A percentile compares a stretch with the other conserved stretches of the same genome.
Conservation (phyloP, 1,140 invertebrate species). For the Globodera ellingtonae region DNA sequence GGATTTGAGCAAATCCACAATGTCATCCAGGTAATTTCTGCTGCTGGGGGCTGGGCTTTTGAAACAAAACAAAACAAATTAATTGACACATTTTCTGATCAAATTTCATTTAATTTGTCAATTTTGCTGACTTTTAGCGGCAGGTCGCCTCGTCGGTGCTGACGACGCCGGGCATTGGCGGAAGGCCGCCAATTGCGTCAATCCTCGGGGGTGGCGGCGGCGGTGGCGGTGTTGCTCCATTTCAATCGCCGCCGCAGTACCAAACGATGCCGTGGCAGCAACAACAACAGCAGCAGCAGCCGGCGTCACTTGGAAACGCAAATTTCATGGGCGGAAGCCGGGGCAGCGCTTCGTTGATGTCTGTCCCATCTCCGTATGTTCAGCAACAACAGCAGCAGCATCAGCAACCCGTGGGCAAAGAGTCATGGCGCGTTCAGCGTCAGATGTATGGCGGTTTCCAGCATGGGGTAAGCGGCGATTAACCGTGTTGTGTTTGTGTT, state of each 20-base stretch:
- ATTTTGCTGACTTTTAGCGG: neutral
- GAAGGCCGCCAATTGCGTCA: no score
- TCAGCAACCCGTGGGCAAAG: neutral
- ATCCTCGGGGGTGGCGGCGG: no score
- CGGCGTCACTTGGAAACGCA: no score
- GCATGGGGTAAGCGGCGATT: no score
- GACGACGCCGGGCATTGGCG: slow-evolving; percentile 14
- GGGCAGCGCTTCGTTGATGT: neutral
- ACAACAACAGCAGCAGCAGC: neutral
- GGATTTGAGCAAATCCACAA: neutral
- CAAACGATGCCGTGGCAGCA: neutral
- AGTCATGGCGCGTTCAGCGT: neutral
- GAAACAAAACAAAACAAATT: neutral
- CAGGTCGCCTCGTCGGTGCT: slow-evolving; percentile 20
- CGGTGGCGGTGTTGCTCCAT: neutral
- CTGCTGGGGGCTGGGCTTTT: no score
- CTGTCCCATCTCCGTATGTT: neutral
- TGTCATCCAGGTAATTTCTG: neutral
- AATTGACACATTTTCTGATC: neutral
- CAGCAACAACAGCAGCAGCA: neutral
- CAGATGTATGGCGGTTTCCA: neutral
- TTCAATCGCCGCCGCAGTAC: neutral
- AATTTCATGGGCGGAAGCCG: no score
- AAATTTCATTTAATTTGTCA: neutral
- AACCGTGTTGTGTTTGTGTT: no score